phyloP scores from a whole-genome alignment of 2,113 vertebrate genomes.

The Phocoena phocoena region DNA sequence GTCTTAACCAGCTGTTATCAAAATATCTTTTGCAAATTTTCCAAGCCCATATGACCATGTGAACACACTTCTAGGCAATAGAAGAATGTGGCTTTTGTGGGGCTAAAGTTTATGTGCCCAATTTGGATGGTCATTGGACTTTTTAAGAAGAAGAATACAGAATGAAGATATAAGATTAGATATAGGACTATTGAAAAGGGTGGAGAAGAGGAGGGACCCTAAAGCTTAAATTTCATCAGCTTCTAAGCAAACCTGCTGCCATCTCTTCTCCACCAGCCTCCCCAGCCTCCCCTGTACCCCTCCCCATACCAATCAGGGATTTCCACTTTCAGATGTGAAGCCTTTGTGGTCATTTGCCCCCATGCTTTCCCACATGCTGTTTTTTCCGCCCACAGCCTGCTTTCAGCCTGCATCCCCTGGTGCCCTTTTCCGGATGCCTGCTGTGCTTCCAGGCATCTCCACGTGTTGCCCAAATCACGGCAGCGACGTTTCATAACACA shows the following conservation, averaged over 20 bases:
- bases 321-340: background rate
- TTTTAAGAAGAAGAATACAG: background rate
- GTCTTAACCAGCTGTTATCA: background rate
- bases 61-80: background rate
- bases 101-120: background rate
- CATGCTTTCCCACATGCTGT: background rate
- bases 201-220: background rate
- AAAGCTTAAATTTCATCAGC: background rate
- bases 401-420: background rate
- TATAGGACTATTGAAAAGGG: background rate
- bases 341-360: too few relatives aligned
- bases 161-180: background rate
- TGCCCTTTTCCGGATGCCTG: background rate
- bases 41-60: background rate
- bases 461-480: fast-evolving
- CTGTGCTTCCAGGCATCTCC: background rate
- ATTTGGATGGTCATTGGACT: background rate
- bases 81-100: background rate
- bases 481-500: background rate
- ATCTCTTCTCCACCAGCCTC: background rate
- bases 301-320: background rate
- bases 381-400: background rate
- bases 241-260: background rate
- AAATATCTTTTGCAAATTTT: background rate
- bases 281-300: too few relatives aligned